Evolutionary conservation across 1,140 invertebrate species (phyloP).

Genomic region (Apis cerana): DNA sequence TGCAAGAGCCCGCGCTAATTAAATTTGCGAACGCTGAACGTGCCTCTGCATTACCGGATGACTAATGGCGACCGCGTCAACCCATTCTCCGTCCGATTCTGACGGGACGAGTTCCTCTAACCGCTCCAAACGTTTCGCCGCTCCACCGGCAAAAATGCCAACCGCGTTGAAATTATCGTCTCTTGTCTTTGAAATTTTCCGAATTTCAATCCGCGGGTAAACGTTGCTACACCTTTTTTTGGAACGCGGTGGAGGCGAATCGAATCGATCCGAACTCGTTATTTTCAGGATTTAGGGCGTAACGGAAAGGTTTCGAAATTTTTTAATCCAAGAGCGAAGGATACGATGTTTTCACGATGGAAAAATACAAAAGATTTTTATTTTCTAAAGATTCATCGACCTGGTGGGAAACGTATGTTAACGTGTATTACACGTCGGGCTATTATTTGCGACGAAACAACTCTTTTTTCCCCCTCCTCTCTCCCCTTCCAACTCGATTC

Average conservation of each 20-base stretch:
- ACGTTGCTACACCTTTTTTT: no score
- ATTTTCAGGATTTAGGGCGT: neutral
- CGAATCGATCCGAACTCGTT: neutral
- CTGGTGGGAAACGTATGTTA: neutral
- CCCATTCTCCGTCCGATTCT: conserved; percentile 16
- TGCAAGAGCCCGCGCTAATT: conserved; percentile 51
- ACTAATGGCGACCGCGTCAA: conserved; percentile 39
- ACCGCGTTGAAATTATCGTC: no score
- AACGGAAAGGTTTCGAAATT: neutral
- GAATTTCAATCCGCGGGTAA: neutral
- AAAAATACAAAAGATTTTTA: neutral
- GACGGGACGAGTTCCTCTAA: conserved; percentile 34
- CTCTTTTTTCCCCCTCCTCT: no score
- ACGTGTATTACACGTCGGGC: neutral
- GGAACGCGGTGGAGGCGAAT: neutral
- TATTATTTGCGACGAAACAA: neutral
- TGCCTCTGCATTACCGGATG: conserved; percentile 40
- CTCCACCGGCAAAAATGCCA: no score
- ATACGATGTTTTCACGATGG: neutral
- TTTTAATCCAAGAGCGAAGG: neutral
- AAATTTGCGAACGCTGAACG: conserved; percentile 47
- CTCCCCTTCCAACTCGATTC: neutral
- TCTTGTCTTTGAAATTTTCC: neutral
- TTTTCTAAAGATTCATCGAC: neutral
- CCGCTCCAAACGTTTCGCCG: neutral